Evolutionary conservation across 2,113 vertebrate genomes (phyloP), one percentile per base, ranked within the genome.

Genomic region (Macquaria ambigua): DNA sequence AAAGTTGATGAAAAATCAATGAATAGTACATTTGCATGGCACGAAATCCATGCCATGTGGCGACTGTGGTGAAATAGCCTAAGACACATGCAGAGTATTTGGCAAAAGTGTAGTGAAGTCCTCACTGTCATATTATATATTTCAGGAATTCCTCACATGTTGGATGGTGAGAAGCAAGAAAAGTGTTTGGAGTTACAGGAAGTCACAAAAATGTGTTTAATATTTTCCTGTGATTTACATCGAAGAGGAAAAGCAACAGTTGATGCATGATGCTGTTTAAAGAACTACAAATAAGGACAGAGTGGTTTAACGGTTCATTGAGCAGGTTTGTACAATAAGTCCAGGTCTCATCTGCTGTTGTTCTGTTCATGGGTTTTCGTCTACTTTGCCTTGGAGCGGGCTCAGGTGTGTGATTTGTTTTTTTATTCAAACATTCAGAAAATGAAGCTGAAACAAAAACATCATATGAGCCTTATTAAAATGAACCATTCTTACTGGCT

Each of bases 281-380:
- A 63, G 61, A 37, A 39, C 10, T 23, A 21, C 18, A 39, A 63
- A 37, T 37, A 21, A 34, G 18, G 23, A 41, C 63, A 23, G 34
- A 41, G 20, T 41, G 63, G 2, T 66, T 66, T 64, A 39, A 64
- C 62, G 21, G 62, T 23, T 43, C 37, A 41, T 14, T 41, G 21
- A 14, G 46, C 68, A 34, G 39, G 5, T 31, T 75, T 76, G 41
- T 50, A 28, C 72, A 64, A 23, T 23, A 20, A 10, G 10, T 34
- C 18, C 73, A 63, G 20, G 74, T 64, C 59, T 37, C 74, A 63
- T 63, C 59, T 76, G 59, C 21, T 63, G 43, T 76, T 52, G 23
- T 52, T 52, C 59, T 67, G 50, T 28, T 53, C 31, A n/a, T 3
- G 21, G 41, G 2, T 34, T 62, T 61, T 48, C 46, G 25, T 31